phyloP scores from a whole-genome alignment of 2,113 vertebrate genomes.

The Elephas maximus region DNA sequence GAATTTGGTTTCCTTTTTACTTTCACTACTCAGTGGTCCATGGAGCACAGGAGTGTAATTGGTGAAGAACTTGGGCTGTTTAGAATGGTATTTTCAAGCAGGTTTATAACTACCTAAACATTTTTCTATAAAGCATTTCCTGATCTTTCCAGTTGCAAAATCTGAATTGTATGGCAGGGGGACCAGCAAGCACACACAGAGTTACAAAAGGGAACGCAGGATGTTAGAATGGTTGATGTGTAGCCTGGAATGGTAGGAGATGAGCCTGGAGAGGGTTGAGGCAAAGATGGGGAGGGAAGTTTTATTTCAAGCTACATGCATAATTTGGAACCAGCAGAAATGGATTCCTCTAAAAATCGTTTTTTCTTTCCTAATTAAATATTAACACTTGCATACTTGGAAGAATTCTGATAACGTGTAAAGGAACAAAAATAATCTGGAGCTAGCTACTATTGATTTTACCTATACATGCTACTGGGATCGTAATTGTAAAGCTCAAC shows the following conservation, averaged over 20 bases:
- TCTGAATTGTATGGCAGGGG: background rate
- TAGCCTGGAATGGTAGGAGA: background rate
- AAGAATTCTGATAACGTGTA: background rate
- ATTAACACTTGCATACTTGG: background rate
- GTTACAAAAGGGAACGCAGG: too few species aligned
- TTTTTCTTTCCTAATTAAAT: background rate
- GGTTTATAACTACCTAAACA: background rate
- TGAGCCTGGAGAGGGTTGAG: background rate
- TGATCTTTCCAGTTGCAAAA: background rate
- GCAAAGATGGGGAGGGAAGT: background rate
- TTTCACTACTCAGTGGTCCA: background rate
- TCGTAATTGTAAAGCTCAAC: too few species aligned
- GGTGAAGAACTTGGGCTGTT: background rate
- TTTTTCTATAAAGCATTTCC: background rate
- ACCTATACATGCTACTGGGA: background rate
- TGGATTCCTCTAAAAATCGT: background rate
- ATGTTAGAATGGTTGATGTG: background rate
- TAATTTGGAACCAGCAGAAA: background rate
- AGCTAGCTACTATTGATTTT: background rate
- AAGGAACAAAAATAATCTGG: background rate
- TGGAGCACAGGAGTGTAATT: background rate
- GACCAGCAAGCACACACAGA: background rate
- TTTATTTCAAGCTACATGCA: background rate
- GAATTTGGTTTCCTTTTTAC: constrained; percentile 8
- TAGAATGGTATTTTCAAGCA: background rate